Evolutionary conservation across 2,888 invertebrate species (phyloP), one percentile per base, ranked within the genome.

Genomic region (Slavum lentiscoides): DNA sequence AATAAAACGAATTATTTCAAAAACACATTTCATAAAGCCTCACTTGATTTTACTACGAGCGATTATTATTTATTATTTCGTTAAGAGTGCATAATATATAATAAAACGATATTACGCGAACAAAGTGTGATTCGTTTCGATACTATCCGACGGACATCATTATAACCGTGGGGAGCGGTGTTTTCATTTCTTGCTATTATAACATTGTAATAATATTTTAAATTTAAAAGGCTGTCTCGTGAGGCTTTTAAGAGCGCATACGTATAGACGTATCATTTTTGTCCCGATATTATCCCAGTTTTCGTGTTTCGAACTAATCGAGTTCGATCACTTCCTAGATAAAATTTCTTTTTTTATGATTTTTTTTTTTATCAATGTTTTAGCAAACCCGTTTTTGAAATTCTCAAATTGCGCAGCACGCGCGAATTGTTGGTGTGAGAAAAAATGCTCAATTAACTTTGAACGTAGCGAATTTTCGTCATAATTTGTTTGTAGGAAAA

Each of bases 401-500:
- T 55, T 67, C 67, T 43, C 19, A 43, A n/a, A 15, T 23, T 0
- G 43, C 58, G 75, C 4, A 30, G 30, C 75, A 43, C 13, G 67
- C 67, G 75, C 23, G 8, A 58, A 59, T 8, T 23, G 23, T 43
- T 49, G 7, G 21, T 17, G 13, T 30, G 30, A 66, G 11, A 64
- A n/a, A 9, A 4, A 30, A 13, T 5, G 15, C 1, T 53, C 30
- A 30, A 30, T 30, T 30, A 30, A 30, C 53, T 13, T 5, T 1
- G 53, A 53, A 53, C 13, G 4, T 53, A 59, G 30, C n/a, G 75
- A 75, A 75, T 75, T 75, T 75, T 67, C 67, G 11, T 58, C 43
- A 39, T 6, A 67, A 75, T 75, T 75, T 75, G 59, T 68, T 19
- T n/a, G 55, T n/a, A n/a, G 43, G 6, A 49, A 55, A 67, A 58